A percentile compares a stretch with the other conserved stretches of the same genome.
phyloP scores from a whole-genome alignment of 2,113 vertebrate species.

The Pseudorectes ferrugineus region DNA sequence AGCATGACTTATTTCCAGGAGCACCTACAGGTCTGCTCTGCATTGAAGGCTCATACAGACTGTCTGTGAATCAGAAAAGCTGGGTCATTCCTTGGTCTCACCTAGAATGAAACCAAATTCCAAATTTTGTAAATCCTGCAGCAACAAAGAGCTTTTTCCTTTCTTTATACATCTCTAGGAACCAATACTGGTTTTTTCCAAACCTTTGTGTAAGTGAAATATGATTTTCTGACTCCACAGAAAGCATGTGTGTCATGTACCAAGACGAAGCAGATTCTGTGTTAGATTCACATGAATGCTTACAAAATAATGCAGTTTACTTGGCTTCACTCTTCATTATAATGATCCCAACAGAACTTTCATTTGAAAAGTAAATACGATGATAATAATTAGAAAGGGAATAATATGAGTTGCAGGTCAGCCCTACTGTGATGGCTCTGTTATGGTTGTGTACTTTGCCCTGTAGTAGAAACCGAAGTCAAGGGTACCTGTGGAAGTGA shows the following conservation, averaged over 20 bases:
- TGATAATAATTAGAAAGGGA: background rate
- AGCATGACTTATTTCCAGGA: background rate
- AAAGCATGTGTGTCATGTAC: background rate
- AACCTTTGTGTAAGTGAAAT: background rate
- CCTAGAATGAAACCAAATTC: background rate
- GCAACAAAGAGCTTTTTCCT: background rate
- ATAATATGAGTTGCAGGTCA: background rate
- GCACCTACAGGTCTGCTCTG: background rate
- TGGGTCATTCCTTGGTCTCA: background rate
- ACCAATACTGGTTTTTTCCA: background rate
- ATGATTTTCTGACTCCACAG: background rate
- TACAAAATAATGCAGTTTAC: background rate
- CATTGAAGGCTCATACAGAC: background rate
- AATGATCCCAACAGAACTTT: background rate
- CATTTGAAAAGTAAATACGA: background rate
- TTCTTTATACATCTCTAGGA: background rate
- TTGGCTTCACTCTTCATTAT: background rate
- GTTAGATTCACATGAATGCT: background rate
- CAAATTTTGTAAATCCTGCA: background rate
- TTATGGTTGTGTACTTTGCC: background rate
- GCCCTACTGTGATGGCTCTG: background rate
- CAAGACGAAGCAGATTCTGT: background rate
- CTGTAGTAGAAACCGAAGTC: background rate
- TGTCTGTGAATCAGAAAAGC: background rate
- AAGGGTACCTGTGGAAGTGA: background rate